These are phyloP conservation scores for Metopia argyrocephala DNA, from an alignment of 2,888 invertebrate species.

Conservation along the genomic window DNA sequence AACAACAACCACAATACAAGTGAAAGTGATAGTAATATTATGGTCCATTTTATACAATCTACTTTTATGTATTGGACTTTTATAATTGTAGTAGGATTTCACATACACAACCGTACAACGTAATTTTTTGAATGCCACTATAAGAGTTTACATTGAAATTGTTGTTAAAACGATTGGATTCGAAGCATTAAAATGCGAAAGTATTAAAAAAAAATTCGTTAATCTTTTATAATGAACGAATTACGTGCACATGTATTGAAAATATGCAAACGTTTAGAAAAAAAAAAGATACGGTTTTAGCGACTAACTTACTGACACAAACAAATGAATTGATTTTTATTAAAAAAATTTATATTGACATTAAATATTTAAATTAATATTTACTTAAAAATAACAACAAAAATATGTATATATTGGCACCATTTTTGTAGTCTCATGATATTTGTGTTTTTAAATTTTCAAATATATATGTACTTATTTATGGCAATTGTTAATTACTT, in stretches of 20 bases:
- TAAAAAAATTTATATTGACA: too few species aligned
- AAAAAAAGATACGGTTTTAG: neutral
- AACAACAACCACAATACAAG: slow-evolving; percentile 57
- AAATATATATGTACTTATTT: too few species aligned
- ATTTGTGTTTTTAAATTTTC: neutral
- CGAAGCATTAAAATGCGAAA: slow-evolving; percentile 26
- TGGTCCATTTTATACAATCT: slow-evolving; percentile 62
- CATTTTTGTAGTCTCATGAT: neutral
- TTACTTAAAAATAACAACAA: neutral
- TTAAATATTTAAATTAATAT: slow-evolving; percentile 23
- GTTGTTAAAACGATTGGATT: neutral
- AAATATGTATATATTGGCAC: neutral
- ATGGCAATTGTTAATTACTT: too few species aligned
- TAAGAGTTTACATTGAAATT: slow-evolving; percentile 5
- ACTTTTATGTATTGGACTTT: slow-evolving; percentile 6
- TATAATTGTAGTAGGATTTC: too few species aligned
- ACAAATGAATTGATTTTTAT: neutral
- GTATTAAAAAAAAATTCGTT: slow-evolving; percentile 50
- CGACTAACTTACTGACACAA: neutral
- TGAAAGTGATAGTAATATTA: slow-evolving; percentile 67
- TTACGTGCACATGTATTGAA: neutral
- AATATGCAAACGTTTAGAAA: neutral
- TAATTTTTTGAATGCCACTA: slow-evolving; percentile 11
- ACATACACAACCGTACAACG: neutral
- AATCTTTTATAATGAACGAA: slow-evolving; percentile 15